phyloP scores from a whole-genome alignment of 1,140 invertebrate species.

The Calephelis nemesis region DNA sequence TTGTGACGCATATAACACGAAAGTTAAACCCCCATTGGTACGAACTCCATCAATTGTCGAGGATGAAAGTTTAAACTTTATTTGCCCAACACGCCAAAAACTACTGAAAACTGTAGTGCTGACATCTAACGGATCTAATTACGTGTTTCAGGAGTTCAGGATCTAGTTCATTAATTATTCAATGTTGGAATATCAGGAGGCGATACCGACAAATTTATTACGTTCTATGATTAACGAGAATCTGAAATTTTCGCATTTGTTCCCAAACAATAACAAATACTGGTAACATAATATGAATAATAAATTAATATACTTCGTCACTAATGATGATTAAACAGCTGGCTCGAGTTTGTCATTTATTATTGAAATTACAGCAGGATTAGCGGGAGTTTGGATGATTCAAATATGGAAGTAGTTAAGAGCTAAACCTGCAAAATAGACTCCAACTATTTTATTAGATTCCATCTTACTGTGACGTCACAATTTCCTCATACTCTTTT shows the following conservation, averaged over 20 bases:
- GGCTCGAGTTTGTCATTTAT: constrained; percentile 15
- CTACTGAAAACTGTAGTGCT: constrained; percentile 10
- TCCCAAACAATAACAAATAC: constrained; percentile 12
- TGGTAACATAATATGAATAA: constrained; percentile 10
- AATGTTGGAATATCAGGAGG: neutral
- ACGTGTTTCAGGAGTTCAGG: constrained; percentile 27
- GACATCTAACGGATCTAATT: constrained; percentile 25
- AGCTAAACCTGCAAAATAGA: too few species aligned
- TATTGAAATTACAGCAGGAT: constrained; percentile 1
- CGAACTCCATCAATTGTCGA: too few species aligned
- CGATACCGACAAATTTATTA: constrained; percentile 13
- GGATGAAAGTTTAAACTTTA: too few species aligned
- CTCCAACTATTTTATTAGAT: too few species aligned
- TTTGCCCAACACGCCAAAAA: neutral
- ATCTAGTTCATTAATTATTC: constrained; percentile 45
- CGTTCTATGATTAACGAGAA: constrained; percentile 23
- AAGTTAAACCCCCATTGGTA: too few species aligned
- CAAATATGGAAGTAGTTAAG: neutral
- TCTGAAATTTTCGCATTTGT: constrained; percentile 18
- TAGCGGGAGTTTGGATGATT: neutral
- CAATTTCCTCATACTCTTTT: too few species aligned
- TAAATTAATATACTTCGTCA: constrained; percentile 9
- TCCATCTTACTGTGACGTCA: too few species aligned
- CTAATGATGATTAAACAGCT: constrained; percentile 12
- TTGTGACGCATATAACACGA: too few species aligned